Evolutionary conservation across 2,797 vertebrate species (phyloP), one percentile per base, ranked within the genome.

Genomic region (Fringilla coelebs): DNA sequence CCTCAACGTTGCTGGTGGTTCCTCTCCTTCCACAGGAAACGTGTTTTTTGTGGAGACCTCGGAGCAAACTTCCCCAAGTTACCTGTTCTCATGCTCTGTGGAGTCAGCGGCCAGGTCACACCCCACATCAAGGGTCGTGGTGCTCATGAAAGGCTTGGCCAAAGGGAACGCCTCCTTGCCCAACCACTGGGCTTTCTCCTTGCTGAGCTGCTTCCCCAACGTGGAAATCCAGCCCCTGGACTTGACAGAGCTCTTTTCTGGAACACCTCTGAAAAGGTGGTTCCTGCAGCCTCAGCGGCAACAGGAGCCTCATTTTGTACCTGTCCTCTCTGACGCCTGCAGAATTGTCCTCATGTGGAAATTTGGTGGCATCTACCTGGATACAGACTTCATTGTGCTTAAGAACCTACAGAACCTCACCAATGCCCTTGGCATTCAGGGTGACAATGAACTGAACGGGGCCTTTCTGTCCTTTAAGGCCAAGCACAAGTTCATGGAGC

Each of bases 41-140:
- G 95, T 98, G 75, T 97, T 97, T 90, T 98, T 98, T 76, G 73
- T 98, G 85, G 98, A 98, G 94, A 98, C 98, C 3, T 92, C 81
- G 0, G 67, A 93, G n/a, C 29, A 22, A 22, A 77, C 8, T 4
- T 6, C 43, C n/a, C 88, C 88, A 10, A 51, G 73, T 32, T 72
- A 84, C 31, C 58, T 89, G 9, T 83, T 89, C 80, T 57, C 51
- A 0, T 89, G 87, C 65, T 89, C 87, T 11, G 87, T 89, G 87
- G 87, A 89, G 93, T 98, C 98, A 1, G 97, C 98, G 0, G 97
- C 97, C 17, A 74, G 97, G 73, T 26, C 73, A 1, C 97, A 98
- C 43, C 98, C 98, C 0, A 34, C 58, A 3, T 77, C 92, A 17
- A 96, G 24, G 20, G 85, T 98, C 0, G 26, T 70, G 12, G 92